A percentile compares a stretch with the other conserved stretches of the same genome.
Evolutionary conservation across 1,140 invertebrate species (phyloP).

Genomic region (Caenorhabditis tropicalis): DNA sequence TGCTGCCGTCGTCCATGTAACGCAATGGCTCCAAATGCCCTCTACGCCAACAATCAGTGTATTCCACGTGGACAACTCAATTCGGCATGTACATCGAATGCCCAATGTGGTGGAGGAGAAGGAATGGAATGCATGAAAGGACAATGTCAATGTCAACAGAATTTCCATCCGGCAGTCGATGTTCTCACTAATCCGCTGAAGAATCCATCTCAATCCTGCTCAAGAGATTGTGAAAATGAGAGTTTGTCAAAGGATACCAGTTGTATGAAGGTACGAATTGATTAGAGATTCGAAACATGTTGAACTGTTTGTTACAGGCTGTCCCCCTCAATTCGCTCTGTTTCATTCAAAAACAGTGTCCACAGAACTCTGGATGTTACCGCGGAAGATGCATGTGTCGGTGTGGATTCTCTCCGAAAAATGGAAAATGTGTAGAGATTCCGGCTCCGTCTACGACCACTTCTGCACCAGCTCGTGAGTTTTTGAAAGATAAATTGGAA

Average conservation of each 20-base stretch:
- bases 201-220: constrained; percentile 69
- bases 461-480: constrained; percentile 60
- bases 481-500: no score
- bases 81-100: constrained; percentile 65
- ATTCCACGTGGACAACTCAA: constrained; percentile 69
- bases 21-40: constrained; percentile 69
- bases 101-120: constrained; percentile 71
- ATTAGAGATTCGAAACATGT: background rate
- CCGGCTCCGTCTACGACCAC: constrained; percentile 61
- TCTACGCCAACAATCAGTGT: constrained; percentile 67
- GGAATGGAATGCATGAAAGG: constrained; percentile 70
- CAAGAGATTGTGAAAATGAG: constrained; percentile 66
- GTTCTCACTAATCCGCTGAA: constrained; percentile 67
- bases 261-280: constrained; percentile 64
- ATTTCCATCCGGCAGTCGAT: constrained; percentile 64
- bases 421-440: constrained; percentile 64
- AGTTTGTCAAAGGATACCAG: constrained; percentile 67
- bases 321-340: constrained; percentile 64
- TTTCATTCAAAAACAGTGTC: constrained; percentile 71
- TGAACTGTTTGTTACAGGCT: background rate
- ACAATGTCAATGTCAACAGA: constrained; percentile 65
- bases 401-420: constrained; percentile 62
- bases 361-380: constrained; percentile 69
- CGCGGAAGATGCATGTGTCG: constrained; percentile 68
- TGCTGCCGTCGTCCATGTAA: constrained; percentile 71